Percentiles rank a stretch among this genome's conserved stretches.
Conservation (phyloP, 2,888 invertebrate genomes). For the Lamellibrachia columna region DNA sequence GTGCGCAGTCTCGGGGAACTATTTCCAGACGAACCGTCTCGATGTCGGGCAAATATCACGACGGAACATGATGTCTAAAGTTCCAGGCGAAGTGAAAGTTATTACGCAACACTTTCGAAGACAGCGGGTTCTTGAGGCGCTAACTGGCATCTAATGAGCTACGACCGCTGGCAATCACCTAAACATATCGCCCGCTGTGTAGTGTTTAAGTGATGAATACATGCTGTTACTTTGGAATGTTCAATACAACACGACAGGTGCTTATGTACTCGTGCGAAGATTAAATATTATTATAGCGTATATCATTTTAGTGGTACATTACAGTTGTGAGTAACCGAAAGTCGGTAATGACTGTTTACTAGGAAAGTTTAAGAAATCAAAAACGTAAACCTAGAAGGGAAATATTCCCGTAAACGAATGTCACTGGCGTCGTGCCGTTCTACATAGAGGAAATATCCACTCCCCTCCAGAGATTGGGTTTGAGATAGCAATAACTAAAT, state of each 20-base stretch:
- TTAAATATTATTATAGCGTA: neutral
- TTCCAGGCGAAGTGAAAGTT: too few relatives aligned
- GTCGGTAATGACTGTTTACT: neutral
- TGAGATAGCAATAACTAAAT: neutral
- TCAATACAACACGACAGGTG: neutral
- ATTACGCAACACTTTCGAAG: too few relatives aligned
- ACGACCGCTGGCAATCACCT: neutral
- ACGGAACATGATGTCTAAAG: too few relatives aligned
- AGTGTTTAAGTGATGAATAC: neutral
- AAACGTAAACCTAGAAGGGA: neutral
- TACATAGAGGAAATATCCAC: neutral
- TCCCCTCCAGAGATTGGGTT: neutral
- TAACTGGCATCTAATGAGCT: too few relatives aligned
- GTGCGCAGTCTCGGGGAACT: too few relatives aligned
- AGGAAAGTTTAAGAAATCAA: neutral
- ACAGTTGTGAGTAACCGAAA: neutral
- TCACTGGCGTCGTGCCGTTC: neutral
- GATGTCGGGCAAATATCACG: too few relatives aligned
- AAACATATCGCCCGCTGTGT: neutral
- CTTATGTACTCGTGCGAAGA: neutral
- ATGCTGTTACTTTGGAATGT: neutral
- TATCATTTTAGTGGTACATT: neutral
- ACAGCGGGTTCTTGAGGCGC: too few relatives aligned
- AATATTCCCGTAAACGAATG: neutral
- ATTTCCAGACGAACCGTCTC: too few relatives aligned